Evolutionary conservation across 1,140 invertebrate genomes (phyloP), one percentile per base, ranked within the genome.

Genomic region (Trichogramma pretiosum): DNA sequence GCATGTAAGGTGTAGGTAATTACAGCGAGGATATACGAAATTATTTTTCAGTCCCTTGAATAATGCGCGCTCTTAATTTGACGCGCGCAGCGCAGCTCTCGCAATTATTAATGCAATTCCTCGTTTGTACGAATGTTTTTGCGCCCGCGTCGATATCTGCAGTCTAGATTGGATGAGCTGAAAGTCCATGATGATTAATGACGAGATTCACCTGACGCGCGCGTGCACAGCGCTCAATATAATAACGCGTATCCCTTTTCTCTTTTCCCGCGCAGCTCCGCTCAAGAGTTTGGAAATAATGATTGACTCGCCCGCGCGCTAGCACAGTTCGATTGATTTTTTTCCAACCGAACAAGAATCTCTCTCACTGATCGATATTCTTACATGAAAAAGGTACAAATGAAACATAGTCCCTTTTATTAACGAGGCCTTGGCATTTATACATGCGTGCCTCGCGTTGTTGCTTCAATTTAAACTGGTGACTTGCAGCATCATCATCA

Each of bases 391-490:
- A n/a, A n/a, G n/a, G n/a, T n/a, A n/a, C n/a, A n/a, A n/a, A n/a
- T n/a, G n/a, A n/a, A n/a, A n/a, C n/a, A n/a, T n/a, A n/a, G n/a
- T n/a, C n/a, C n/a, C n/a, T n/a, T n/a, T n/a, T n/a, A n/a, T n/a
- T n/a, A n/a, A n/a, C n/a, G n/a, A n/a, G n/a, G n/a, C n/a, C n/a
- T n/a, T n/a, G n/a, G n/a, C n/a, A n/a, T n/a, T n/a, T n/a, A n/a
- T 41, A 41, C 32, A 18, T 33, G 22, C 34, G 30, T 35, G 24
- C 22, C 17, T 24, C 16, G 38, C 23, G 23, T 5, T 18, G 11
- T 44, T 37, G 37, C 18, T 38, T 50, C 30, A 50, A 50, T 50
- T 50, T 50, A 50, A 50, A 45, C 14, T 21, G 35, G 42, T 50
- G 48, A 50, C 48, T 50, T 28, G n/a, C 23, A 40, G 38, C 40